These are phyloP conservation scores for Sigmodon hispidus DNA, from an alignment of 2,113 vertebrate species.

Conservation along the genomic window DNA sequence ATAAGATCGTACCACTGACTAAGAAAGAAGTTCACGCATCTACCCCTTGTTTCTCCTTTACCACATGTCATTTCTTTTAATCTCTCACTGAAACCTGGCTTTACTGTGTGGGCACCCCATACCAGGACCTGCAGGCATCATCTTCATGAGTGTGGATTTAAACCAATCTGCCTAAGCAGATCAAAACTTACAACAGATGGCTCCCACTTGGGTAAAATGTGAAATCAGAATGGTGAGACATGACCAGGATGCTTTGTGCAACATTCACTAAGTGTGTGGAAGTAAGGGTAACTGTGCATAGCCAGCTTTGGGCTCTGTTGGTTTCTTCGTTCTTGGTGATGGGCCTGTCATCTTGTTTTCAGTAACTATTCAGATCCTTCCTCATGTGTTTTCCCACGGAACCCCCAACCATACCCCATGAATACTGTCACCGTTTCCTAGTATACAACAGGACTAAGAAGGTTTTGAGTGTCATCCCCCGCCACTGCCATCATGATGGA, in stretches of 20 bases:
- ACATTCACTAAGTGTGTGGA: not conserved
- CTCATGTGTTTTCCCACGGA: too few species aligned
- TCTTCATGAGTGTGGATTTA: not conserved
- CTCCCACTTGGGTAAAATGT: not conserved
- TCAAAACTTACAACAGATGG: too few species aligned
- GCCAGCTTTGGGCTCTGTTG: not conserved
- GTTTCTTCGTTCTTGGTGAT: not conserved
- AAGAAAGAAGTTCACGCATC: not conserved
- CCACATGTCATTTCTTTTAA: not conserved
- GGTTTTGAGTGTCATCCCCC: not conserved
- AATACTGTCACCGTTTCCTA: not conserved
- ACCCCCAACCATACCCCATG: not conserved
- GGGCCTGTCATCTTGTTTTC: not conserved
- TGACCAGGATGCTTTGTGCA: not conserved
- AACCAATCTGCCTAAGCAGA: not conserved
- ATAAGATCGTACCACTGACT: not conserved
- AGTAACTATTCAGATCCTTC: too few species aligned
- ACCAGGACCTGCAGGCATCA: not conserved
- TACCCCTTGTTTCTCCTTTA: not conserved
- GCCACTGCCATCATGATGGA: not conserved
- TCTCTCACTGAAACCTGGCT: not conserved
- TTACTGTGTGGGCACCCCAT: not conserved
- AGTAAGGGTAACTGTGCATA: too few species aligned
- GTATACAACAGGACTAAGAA: not conserved
- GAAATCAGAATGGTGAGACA: not conserved